Percentiles rank a stretch among this genome's conserved stretches.
Evolutionary conservation across 1,140 invertebrate genomes (phyloP).

Genomic region (Zaprionus vittiger): DNA sequence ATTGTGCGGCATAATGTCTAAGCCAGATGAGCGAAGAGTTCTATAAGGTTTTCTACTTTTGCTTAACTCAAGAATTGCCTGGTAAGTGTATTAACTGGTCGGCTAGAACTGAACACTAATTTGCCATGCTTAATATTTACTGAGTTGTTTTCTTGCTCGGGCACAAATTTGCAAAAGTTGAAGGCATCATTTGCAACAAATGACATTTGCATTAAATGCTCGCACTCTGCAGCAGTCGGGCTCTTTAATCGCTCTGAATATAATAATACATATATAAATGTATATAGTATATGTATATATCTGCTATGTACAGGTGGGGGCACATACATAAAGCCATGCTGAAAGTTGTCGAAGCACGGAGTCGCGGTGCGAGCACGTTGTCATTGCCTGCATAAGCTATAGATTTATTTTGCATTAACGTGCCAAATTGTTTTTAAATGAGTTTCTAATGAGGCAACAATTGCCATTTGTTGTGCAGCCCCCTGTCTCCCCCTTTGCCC

Average conservation of each 20-base stretch:
- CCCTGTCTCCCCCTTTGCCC: background rate
- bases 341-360: constrained; percentile 29
- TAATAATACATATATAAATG: constrained; percentile 5
- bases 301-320: background rate
- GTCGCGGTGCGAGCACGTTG: constrained; percentile 41
- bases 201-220: constrained; percentile 69
- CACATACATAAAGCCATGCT: constrained; percentile 10
- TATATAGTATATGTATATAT: constrained; percentile 4
- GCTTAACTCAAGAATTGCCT: background rate
- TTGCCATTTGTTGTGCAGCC: constrained; percentile 51
- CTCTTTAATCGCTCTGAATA: constrained; percentile 25
- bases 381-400: constrained; percentile 72
- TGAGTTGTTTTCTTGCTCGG: background rate
- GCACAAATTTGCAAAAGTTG: constrained; percentile 43
- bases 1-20: too few relatives aligned
- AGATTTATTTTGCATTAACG: constrained; percentile 83
- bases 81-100: constrained; percentile 12
- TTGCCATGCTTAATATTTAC: constrained; percentile 2
- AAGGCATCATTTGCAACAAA: constrained; percentile 72
- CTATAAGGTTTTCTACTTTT: background rate
- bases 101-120: background rate
- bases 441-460: constrained; percentile 83
- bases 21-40: background rate
- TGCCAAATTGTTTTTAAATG: constrained; percentile 83
- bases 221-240: constrained; percentile 27